A percentile compares a stretch with the other conserved stretches of the same genome.
These are phyloP conservation scores for Oreohelix idahoensis DNA, from an alignment of 1,140 invertebrate species.

Conservation along the genomic window DNA sequence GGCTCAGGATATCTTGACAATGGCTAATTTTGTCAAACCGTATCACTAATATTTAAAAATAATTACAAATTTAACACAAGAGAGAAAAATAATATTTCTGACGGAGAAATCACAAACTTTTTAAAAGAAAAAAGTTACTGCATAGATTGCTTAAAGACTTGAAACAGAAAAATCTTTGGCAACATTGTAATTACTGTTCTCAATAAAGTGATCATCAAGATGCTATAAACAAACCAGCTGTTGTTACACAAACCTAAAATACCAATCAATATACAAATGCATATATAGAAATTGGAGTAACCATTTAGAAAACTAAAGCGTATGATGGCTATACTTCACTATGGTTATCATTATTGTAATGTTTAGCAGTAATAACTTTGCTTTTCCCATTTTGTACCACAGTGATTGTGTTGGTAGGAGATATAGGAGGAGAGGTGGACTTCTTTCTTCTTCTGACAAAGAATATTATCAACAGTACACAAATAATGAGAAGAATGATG, in stretches of 20 bases:
- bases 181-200: not conserved
- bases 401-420: conserved; percentile 62
- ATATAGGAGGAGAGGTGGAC: conserved; percentile 57
- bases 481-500: conserved; percentile 54
- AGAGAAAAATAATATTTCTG: not conserved
- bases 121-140: not conserved
- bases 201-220: not conserved
- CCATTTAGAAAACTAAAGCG: not conserved
- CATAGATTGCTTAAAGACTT: not conserved
- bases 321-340: conserved; percentile 42
- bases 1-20: no score
- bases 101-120: not conserved
- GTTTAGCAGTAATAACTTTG: conserved; percentile 8
- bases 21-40: no score
- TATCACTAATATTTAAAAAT: no score
- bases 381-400: conserved; percentile 53
- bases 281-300: not conserved
- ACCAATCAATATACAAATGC: not conserved
- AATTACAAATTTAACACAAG: not conserved
- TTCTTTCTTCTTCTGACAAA: conserved; percentile 56
- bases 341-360: conserved; percentile 40
- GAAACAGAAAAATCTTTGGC: not conserved
- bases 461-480: conserved; percentile 55
- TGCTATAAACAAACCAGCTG: not conserved
- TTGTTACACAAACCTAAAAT: not conserved